phyloP scores from a whole-genome alignment of 2,113 vertebrate species.

The Melanerpes formicivorus region DNA sequence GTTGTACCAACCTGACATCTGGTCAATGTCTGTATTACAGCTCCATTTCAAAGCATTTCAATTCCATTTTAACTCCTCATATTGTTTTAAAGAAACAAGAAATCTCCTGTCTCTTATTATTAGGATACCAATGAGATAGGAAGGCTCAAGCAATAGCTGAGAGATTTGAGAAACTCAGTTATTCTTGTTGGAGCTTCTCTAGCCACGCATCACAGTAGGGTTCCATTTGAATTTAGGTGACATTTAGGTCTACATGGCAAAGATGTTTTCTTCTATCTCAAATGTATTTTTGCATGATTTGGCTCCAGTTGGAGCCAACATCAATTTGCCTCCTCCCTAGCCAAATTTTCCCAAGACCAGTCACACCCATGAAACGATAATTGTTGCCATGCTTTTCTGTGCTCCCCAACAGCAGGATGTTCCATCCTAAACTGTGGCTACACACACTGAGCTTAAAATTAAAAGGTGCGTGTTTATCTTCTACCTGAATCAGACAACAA shows the following conservation, averaged over 20 bases:
- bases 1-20: conserved; percentile 21
- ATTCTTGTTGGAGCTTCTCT: neutral
- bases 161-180: neutral
- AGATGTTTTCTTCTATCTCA: neutral
- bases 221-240: neutral
- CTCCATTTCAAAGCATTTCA: neutral
- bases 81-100: neutral
- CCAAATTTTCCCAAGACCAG: neutral
- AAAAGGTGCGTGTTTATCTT: neutral
- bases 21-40: conserved; percentile 16
- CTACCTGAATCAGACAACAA: neutral
- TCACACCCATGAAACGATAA: neutral
- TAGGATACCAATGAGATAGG: neutral
- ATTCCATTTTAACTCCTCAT: neutral
- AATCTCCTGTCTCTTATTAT: neutral
- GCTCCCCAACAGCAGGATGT: neutral
- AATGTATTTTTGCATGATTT: neutral
- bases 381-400: neutral
- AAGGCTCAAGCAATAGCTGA: neutral
- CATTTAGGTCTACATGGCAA: neutral
- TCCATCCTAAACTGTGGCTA: neutral
- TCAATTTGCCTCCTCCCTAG: neutral
- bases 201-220: neutral
- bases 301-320: neutral
- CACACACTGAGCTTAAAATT: neutral